phyloP scores from a whole-genome alignment of 2,113 vertebrate genomes.

The Solea senegalensis region DNA sequence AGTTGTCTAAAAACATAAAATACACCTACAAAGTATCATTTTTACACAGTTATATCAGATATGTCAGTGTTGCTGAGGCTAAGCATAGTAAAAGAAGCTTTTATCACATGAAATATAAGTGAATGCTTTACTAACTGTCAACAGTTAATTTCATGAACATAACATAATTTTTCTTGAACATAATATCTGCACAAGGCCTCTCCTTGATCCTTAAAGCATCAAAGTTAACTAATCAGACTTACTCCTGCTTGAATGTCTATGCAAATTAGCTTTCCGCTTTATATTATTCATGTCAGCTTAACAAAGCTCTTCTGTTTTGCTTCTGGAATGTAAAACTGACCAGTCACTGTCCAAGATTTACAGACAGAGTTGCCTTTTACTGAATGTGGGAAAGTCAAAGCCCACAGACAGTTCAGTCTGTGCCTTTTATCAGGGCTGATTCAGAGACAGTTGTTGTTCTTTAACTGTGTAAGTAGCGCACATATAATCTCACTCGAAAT shows the following conservation, averaged over 20 bases:
- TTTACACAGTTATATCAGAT: too few relatives aligned
- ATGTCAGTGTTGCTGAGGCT: too few relatives aligned
- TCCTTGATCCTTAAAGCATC: background rate
- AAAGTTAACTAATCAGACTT: background rate
- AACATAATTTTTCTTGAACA: too few relatives aligned
- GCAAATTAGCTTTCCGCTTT: slow-evolving; percentile 30
- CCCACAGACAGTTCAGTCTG: slow-evolving; percentile 9
- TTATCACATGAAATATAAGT: too few relatives aligned
- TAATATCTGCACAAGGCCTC: background rate
- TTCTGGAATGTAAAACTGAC: slow-evolving; percentile 1
- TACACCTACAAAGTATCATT: too few relatives aligned
- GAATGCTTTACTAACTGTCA: too few relatives aligned
- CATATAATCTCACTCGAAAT: slow-evolving; percentile 10
- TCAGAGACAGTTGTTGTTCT: background rate
- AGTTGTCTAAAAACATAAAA: background rate
- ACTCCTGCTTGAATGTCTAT: slow-evolving; percentile 50
- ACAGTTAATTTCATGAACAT: too few relatives aligned
- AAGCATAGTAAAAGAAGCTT: too few relatives aligned
- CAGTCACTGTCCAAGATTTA: slow-evolving; percentile 9
- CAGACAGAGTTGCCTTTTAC: slow-evolving; percentile 33
- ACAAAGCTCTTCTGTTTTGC: background rate
- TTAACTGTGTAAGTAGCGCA: slow-evolving; percentile 10
- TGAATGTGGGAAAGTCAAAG: slow-evolving; percentile 53
- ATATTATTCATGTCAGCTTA: background rate
- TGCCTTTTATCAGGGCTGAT: slow-evolving; percentile 35